phyloP scores from a whole-genome alignment of 2,113 vertebrate species.

The Micronycteris hirsuta region DNA sequence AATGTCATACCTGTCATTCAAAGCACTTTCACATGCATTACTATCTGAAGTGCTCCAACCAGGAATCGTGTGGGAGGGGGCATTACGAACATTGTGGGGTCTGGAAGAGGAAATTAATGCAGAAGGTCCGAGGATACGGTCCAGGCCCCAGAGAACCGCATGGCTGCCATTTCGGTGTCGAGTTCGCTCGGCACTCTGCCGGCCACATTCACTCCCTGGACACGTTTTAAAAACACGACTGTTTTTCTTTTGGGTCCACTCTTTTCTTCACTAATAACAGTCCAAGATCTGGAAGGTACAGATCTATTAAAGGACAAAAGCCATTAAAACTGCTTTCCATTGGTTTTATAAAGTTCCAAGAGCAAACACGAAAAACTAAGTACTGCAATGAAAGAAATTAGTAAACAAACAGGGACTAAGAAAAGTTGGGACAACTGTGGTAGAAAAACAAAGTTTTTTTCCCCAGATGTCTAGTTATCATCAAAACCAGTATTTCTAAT shows the following conservation, averaged over 20 bases:
- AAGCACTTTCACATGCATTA: neutral
- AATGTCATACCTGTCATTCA: neutral
- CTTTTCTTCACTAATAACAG: neutral
- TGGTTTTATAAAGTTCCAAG: neutral
- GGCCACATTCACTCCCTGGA: neutral
- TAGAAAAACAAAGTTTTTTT: neutral
- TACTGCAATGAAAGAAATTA: neutral
- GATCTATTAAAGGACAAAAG: neutral
- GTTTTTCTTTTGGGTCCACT: neutral
- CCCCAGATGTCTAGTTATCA: neutral
- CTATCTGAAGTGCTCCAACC: neutral
- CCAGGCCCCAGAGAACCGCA: neutral
- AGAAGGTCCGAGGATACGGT: neutral
- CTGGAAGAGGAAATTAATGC: neutral
- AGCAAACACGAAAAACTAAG: neutral
- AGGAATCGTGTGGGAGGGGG: neutral
- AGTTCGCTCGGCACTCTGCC: neutral
- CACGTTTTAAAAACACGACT: neutral
- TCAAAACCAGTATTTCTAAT: neutral
- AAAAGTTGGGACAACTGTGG: neutral
- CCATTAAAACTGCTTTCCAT: neutral
- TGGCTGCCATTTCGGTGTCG: fast-evolving
- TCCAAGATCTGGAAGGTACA: neutral
- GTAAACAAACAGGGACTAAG: neutral
- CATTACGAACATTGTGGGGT: neutral